Evolutionary conservation across 2,113 vertebrate genomes (phyloP).

Genomic region (Sceloporus undulatus): DNA sequence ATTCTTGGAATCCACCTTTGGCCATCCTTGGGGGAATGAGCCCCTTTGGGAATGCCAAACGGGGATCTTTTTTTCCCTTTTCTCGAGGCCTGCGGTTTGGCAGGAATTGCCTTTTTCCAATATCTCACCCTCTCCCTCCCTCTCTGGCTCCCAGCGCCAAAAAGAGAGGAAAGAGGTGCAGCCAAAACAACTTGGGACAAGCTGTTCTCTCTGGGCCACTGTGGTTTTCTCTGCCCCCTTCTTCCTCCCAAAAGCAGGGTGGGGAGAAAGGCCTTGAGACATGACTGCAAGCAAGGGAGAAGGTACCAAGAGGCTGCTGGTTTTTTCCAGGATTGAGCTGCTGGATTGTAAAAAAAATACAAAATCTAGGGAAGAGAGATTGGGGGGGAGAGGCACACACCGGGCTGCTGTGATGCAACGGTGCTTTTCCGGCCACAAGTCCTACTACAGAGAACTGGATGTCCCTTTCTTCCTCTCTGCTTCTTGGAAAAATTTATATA

Average conservation of each 20-base stretch:
- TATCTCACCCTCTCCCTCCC: background rate
- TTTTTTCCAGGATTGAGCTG: background rate
- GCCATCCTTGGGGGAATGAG: background rate
- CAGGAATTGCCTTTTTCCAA: background rate
- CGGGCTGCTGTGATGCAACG: slow-evolving; percentile 5
- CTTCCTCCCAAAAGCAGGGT: background rate
- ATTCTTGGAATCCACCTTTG: background rate
- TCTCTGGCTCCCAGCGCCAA: background rate
- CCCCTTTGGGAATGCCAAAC: background rate
- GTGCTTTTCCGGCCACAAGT: background rate
- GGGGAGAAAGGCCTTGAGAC: too few relatives aligned
- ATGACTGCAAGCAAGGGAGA: too few relatives aligned
- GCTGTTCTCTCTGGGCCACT: background rate
- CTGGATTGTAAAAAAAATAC: too few relatives aligned
- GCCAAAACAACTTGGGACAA: slow-evolving; percentile 9
- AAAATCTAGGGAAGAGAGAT: too few relatives aligned
- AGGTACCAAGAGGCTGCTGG: background rate
- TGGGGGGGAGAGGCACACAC: background rate
- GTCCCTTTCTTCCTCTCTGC: background rate
- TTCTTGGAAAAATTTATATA: background rate
- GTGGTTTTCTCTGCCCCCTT: background rate
- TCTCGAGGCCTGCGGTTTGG: background rate
- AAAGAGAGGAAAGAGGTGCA: background rate
- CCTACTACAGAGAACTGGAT: background rate
- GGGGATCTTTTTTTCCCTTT: too few relatives aligned